phyloP scores from a whole-genome alignment of 2,113 vertebrate genomes.

The Dinomys branickii region DNA sequence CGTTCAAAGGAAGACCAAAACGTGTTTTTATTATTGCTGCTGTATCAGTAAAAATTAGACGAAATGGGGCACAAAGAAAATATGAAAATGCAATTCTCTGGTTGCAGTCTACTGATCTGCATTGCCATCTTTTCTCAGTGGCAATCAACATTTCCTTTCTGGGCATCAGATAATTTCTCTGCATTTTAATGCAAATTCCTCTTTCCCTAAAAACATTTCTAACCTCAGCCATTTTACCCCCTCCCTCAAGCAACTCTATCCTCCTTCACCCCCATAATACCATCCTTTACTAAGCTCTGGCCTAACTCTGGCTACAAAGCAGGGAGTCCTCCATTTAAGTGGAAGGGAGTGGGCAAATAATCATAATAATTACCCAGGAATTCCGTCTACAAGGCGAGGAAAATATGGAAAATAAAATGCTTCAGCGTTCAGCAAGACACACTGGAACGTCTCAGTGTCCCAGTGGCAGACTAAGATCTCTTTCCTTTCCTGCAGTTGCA shows the following conservation, averaged over 20 bases:
- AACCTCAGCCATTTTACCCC: conserved; percentile 80
- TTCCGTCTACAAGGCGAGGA: conserved; percentile 63
- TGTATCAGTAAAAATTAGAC: conserved; percentile 81
- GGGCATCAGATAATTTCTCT: conserved; percentile 84
- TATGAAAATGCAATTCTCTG: conserved; percentile 79
- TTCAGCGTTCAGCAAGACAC: conserved; percentile 64
- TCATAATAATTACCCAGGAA: conserved; percentile 74
- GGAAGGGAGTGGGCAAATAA: conserved; percentile 77
- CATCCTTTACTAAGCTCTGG: conserved; percentile 66
- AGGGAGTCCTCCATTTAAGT: conserved; percentile 70
- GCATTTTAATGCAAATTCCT: conserved; percentile 87
- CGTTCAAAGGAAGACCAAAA: conserved; percentile 75
- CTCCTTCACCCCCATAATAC: conserved; percentile 73
- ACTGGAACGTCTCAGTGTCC: conserved; percentile 53
- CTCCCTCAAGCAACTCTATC: conserved; percentile 73
- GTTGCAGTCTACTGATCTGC: conserved; percentile 73
- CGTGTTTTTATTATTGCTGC: conserved; percentile 67
- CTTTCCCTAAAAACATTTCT: conserved; percentile 80
- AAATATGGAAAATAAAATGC: conserved; percentile 64
- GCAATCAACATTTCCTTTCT: conserved; percentile 85
- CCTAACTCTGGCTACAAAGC: conserved; percentile 73
- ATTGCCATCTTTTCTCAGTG: conserved; percentile 81
- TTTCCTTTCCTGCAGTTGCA: conserved; percentile 61
- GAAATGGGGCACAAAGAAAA: conserved; percentile 81
- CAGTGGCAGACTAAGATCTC: conserved; percentile 57